Percentiles rank a stretch among this genome's conserved stretches.
Conservation (phyloP, 2,888 invertebrate species). For the Eristalinus aeneus region DNA sequence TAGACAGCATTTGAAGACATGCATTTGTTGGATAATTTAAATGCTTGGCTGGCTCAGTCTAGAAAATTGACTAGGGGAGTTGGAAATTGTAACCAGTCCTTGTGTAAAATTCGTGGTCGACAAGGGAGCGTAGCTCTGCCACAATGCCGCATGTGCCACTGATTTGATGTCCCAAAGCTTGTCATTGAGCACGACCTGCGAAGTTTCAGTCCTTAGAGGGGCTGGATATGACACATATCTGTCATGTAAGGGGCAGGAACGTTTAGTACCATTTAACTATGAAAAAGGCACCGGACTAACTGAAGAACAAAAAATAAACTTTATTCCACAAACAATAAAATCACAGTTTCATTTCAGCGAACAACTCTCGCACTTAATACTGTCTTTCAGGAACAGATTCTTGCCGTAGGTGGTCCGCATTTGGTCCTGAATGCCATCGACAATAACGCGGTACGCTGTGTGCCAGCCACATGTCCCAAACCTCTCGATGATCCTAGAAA, state of each 20-base stretch:
- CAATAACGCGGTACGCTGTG: slow-evolving; percentile 84
- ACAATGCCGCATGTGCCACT: no score
- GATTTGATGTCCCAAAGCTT: no score
- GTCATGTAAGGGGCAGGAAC: neutral
- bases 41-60: no score
- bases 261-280: neutral
- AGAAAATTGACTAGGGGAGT: no score
- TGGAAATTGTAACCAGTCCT: no score
- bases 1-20: no score
- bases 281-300: neutral
- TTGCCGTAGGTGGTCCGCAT: slow-evolving; percentile 83
- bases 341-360: slow-evolving; percentile 25
- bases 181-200: no score
- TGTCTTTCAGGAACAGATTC: slow-evolving; percentile 72
- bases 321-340: slow-evolving; percentile 3
- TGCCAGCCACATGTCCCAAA: slow-evolving; percentile 84
- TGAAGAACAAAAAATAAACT: neutral
- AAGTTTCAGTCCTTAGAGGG: no score
- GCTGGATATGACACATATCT: no score
- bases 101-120: no score
- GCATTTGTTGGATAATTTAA: no score
- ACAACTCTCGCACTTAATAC: slow-evolving; percentile 74
- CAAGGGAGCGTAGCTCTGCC: no score
- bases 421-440: slow-evolving; percentile 85
- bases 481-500: slow-evolving; percentile 62